Percentiles rank a stretch among this genome's conserved stretches.
phyloP scores from a whole-genome alignment of 1,140 invertebrate species.

The Bombus difficillimus region DNA sequence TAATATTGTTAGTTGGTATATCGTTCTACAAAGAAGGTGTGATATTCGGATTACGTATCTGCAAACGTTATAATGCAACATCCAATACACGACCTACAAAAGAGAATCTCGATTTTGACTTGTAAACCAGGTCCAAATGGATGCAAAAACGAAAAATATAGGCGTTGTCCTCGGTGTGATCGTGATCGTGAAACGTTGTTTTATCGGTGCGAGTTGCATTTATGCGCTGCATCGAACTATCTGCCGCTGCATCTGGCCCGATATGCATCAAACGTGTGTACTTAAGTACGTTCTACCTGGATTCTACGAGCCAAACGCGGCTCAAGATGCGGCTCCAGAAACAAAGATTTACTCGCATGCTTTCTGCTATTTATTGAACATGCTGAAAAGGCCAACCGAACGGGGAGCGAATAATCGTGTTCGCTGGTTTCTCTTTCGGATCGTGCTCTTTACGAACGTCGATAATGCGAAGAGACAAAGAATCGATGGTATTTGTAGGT shows the following conservation, averaged over 20 bases:
- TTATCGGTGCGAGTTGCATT: slow-evolving; percentile 45
- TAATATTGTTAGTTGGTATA: too few species aligned
- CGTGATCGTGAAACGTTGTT: slow-evolving; percentile 20
- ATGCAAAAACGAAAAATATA: not conserved
- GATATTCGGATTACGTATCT: too few species aligned
- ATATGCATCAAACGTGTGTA: slow-evolving; percentile 41
- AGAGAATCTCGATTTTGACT: not conserved
- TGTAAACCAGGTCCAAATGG: not conserved
- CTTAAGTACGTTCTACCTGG: not conserved
- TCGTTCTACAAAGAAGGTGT: too few species aligned
- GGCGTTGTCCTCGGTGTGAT: slow-evolving; percentile 28
- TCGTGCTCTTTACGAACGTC: not conserved
- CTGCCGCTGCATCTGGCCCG: slow-evolving; percentile 12
- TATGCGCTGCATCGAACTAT: slow-evolving; percentile 11
- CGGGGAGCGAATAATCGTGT: slow-evolving; percentile 31
- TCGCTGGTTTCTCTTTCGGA: not conserved
- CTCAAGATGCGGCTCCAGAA: not conserved
- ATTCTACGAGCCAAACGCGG: not conserved
- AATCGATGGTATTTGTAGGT: not conserved
- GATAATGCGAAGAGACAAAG: not conserved
- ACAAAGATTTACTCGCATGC: slow-evolving; percentile 29
- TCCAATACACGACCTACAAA: too few species aligned
- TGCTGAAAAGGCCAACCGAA: slow-evolving; percentile 11
- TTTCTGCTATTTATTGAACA: slow-evolving; percentile 27
- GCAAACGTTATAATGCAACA: too few species aligned